Percentiles rank a stretch among this genome's conserved stretches.
These are phyloP conservation scores for Pachyseris speciosa DNA, from an alignment of 64 coral and sea anemone genomes.

Conservation along the genomic window DNA sequence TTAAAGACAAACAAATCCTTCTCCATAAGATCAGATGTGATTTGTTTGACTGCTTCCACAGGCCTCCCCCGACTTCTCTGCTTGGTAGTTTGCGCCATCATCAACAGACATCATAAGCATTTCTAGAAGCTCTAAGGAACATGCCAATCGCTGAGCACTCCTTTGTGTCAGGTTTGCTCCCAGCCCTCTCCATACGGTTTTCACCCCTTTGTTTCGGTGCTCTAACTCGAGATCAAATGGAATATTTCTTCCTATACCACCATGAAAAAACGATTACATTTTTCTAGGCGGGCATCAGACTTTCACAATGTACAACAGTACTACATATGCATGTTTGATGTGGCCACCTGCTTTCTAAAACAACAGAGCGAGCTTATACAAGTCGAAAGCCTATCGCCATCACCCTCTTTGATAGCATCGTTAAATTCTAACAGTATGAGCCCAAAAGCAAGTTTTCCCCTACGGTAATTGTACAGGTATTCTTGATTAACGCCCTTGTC, in stretches of 20 bases:
- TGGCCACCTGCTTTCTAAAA: slow-evolving; percentile 36
- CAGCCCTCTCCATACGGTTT: slow-evolving; percentile 43
- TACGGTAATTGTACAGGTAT: slow-evolving; percentile 45
- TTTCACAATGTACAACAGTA: slow-evolving; percentile 33
- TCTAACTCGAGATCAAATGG: slow-evolving; percentile 42
- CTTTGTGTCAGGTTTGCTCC: slow-evolving; percentile 31
- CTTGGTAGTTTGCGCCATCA: not conserved
- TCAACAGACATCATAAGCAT: not conserved
- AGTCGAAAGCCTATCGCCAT: slow-evolving; percentile 39
- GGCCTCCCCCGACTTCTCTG: not conserved
- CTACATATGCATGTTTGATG: slow-evolving; percentile 60
- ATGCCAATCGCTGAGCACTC: not conserved
- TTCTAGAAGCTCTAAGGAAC: not conserved
- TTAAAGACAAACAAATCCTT: not conserved
- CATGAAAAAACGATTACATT: slow-evolving; percentile 50
- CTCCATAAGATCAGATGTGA: not conserved
- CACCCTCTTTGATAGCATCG: slow-evolving; percentile 57
- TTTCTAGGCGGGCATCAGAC: slow-evolving; percentile 1
- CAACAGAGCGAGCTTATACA: slow-evolving; percentile 32
- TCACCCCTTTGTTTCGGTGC: slow-evolving; percentile 22
- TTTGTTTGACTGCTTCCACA: not conserved
- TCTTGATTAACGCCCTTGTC: slow-evolving; percentile 6
- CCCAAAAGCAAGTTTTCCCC: slow-evolving; percentile 12
- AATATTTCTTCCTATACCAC: slow-evolving; percentile 20
- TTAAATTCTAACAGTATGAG: slow-evolving; percentile 25